A percentile compares a stretch with the other conserved stretches of the same genome.
Evolutionary conservation across 2,113 vertebrate species (phyloP).

Genomic region (Eudyptes chrysolophus): DNA sequence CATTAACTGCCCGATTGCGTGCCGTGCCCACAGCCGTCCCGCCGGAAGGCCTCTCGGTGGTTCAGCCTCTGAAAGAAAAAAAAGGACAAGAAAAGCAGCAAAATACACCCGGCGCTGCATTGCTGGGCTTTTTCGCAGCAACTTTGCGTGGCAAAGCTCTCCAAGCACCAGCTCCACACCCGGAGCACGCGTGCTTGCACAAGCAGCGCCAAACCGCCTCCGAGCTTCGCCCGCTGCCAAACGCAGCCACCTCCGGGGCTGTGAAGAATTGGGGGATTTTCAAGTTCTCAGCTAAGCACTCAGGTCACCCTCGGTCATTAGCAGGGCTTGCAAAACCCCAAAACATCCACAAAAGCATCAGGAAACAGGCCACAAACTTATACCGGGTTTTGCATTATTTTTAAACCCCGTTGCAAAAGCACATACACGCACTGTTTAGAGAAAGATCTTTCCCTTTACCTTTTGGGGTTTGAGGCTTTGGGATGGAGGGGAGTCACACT

Average conservation of each 20-base stretch:
- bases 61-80: background rate
- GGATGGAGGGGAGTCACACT: background rate
- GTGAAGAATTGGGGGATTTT: background rate
- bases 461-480: background rate
- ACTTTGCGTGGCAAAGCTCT: background rate
- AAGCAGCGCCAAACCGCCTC: rapidly evolving
- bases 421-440: rapidly evolving
- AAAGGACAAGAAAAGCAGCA: background rate
- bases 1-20: rapidly evolving
- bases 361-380: too few relatives aligned
- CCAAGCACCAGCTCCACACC: background rate
- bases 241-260: background rate
- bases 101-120: background rate
- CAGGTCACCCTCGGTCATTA: rapidly evolving
- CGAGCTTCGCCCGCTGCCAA: background rate
- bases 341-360: background rate
- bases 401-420: rapidly evolving
- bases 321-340: background rate
- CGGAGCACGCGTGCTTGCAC: background rate
- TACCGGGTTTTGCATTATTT: rapidly evolving
- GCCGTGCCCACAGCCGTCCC: rapidly evolving
- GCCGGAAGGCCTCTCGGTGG: rapidly evolving
- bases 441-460: background rate
- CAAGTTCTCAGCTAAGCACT: background rate
- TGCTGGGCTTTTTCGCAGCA: background rate